Evolutionary conservation across 1,140 invertebrate species (phyloP).

Genomic region (Idris sp.): DNA sequence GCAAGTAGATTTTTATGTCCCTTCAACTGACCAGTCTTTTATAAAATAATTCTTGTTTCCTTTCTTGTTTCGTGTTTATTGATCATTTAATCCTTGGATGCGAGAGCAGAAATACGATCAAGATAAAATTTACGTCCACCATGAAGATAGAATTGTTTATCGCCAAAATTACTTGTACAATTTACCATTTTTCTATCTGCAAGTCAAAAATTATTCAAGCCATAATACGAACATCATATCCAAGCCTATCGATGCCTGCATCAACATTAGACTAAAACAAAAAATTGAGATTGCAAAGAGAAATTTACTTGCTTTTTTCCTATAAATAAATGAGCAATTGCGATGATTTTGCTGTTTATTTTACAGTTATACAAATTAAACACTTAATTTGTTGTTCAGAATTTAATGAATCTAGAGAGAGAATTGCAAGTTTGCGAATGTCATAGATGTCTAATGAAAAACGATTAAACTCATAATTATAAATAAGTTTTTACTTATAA

Average conservation of each 20-base stretch:
- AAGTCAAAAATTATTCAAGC: slow-evolving; percentile 1
- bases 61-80: slow-evolving; percentile 23
- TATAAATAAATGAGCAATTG: background rate
- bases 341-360: slow-evolving; percentile 38
- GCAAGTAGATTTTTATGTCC: slow-evolving; percentile 7
- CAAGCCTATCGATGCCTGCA: background rate
- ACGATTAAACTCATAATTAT: too few species aligned
- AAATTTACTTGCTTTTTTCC: slow-evolving; percentile 12
- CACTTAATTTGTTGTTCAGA: slow-evolving; percentile 35
- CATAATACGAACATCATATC: background rate
- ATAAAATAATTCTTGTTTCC: slow-evolving; percentile 13
- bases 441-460: too few species aligned
- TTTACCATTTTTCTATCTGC: slow-evolving; percentile 4
- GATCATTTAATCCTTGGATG: slow-evolving; percentile 16
- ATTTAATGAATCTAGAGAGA: slow-evolving; percentile 3
- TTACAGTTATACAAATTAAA: slow-evolving; percentile 49
- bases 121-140: slow-evolving; percentile 13
- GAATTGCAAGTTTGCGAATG: background rate
- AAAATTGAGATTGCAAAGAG: slow-evolving; percentile 13
- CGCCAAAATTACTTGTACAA: slow-evolving; percentile 5
- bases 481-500: slow-evolving; percentile 16
- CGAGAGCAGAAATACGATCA: background rate
- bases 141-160: slow-evolving; percentile 16
- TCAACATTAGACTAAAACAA: background rate
- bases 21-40: slow-evolving; percentile 12